These are phyloP conservation scores for Heliconius erato DNA, from an alignment of 2,888 invertebrate species.

Conservation along the genomic window DNA sequence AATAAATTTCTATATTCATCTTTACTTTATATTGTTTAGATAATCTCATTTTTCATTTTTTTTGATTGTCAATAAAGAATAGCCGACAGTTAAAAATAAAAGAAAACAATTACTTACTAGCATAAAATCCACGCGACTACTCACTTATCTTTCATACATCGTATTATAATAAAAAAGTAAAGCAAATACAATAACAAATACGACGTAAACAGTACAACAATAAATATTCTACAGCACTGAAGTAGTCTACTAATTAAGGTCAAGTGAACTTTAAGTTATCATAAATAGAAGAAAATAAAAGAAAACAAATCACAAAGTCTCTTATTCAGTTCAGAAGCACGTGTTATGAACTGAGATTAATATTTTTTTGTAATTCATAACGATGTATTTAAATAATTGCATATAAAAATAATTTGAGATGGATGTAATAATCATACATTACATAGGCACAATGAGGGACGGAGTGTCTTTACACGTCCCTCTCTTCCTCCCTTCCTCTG, in stretches of 20 bases:
- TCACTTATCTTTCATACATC: background rate
- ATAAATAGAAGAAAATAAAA: background rate
- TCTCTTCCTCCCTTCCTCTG: too few species aligned
- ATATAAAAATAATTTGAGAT: background rate
- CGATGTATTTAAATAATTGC: background rate
- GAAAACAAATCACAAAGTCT: background rate
- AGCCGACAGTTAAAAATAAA: background rate
- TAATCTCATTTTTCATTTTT: background rate
- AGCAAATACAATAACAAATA: background rate
- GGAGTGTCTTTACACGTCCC: too few species aligned
- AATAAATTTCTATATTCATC: too few species aligned
- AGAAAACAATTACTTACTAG: too few species aligned
- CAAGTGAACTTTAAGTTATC: conserved; percentile 14
- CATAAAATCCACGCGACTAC: too few species aligned
- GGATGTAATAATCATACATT: too few species aligned
- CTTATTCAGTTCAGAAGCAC: background rate
- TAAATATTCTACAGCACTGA: background rate
- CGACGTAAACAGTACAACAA: background rate
- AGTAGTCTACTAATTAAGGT: conserved; percentile 15
- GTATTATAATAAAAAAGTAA: background rate
- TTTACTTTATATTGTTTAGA: background rate
- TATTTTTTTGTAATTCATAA: background rate
- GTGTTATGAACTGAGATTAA: background rate
- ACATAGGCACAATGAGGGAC: too few species aligned
- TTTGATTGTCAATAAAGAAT: background rate